Evolutionary conservation across 2,888 invertebrate species (phyloP), one percentile per base, ranked within the genome.

Genomic region (Diabrotica balteata): DNA sequence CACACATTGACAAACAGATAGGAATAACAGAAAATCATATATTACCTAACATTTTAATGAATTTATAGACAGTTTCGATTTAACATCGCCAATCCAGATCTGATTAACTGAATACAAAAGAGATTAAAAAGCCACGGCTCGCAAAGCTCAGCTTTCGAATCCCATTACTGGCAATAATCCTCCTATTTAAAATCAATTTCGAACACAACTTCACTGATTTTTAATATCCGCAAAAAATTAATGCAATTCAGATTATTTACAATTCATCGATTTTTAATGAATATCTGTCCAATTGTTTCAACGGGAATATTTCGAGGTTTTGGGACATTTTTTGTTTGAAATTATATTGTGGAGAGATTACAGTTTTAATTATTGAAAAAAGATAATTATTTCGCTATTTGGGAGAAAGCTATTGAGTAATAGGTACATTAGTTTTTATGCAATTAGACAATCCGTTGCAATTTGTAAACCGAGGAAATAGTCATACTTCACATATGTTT

Each of bases 111-210:
- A 77, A 77, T 74, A 70, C 73, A 72, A 67, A 74, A 72, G 71
- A 77, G 77, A 78, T 79, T 79, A 77, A 79, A 79, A 79, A 78
- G 79, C 78, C 77, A 76, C 76, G 76, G 73, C 68, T 75, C 73
- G 78, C 72, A 78, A 79, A 79, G 78, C 80, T 76, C 74, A 75
- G 75, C 75, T 75, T 77, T 77, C 75, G 75, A 77, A 75, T 80
- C 78, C 79, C 77, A 79, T 80, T 81, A 79, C 78, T 73, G 76
- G 71, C 77, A 75, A 77, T 81, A 81, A 81, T 81, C 81, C 80
- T 74, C 72, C 78, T 75, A 80, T 81, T 81, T 80, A 78, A 81
- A 81, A 81, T 81, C 81, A 81, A 81, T 82, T 82, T 75, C 75
- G 74, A 74, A 75, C 69, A 47, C 73, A 73, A 77, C 75, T 74